Evolutionary conservation across 2,888 invertebrate genomes (phyloP).

Genomic region (Phlogophora meticulosa): DNA sequence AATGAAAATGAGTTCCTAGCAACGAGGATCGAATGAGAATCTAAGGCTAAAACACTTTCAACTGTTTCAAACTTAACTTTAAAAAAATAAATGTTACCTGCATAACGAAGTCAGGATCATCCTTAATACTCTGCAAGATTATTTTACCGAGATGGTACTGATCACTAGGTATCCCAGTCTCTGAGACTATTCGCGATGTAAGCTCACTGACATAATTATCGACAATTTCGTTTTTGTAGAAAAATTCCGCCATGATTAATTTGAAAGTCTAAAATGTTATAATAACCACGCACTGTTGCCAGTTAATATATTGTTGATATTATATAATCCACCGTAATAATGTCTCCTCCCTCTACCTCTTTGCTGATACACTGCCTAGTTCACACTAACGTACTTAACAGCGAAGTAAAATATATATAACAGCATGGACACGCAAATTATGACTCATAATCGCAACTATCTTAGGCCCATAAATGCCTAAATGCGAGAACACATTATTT

Average conservation of each 20-base stretch:
- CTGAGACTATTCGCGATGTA: constrained; percentile 66
- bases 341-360: not conserved
- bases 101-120: constrained; percentile 51
- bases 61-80: too few relatives aligned
- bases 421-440: too few relatives aligned
- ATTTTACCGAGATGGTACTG: constrained; percentile 68
- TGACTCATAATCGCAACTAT: too few relatives aligned
- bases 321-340: not conserved
- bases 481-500: too few relatives aligned
- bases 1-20: too few relatives aligned
- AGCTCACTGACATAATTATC: constrained; percentile 67
- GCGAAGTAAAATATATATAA: too few relatives aligned
- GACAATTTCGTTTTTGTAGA: constrained; percentile 18
- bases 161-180: constrained; percentile 70
- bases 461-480: too few relatives aligned
- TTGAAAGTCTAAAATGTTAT: not conserved
- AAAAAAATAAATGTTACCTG: too few relatives aligned
- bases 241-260: constrained; percentile 5
- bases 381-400: too few relatives aligned
- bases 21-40: too few relatives aligned
- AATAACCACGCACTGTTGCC: not conserved
- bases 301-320: not conserved
- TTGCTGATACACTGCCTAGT: too few relatives aligned
- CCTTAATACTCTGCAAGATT: constrained; percentile 52
- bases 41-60: too few relatives aligned